A percentile compares a stretch with the other conserved stretches of the same genome.
These are phyloP conservation scores for Hylyphantes graminicola DNA, from an alignment of 1,140 invertebrate genomes.

Conservation along the genomic window DNA sequence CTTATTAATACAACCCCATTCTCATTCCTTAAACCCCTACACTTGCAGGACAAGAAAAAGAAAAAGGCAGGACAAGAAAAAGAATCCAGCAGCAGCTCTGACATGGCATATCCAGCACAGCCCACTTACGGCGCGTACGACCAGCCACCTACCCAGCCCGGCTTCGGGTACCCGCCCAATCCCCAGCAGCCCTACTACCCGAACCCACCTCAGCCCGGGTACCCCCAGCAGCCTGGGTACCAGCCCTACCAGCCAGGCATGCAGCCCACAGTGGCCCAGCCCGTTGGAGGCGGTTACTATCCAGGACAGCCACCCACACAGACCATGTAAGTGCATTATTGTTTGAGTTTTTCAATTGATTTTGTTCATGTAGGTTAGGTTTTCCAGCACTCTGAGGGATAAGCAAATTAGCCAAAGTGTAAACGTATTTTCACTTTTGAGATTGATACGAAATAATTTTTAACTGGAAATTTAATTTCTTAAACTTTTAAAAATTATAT, in stretches of 20 bases:
- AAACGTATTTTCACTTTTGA: no score
- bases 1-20: neutral
- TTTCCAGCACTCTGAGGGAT: no score
- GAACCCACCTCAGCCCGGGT: constrained; percentile 21
- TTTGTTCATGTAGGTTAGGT: neutral
- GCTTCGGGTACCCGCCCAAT: constrained; percentile 23
- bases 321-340: constrained; percentile 32
- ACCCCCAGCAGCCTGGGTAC: constrained; percentile 26
- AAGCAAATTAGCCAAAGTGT: no score
- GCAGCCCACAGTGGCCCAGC: neutral
- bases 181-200: constrained; percentile 15
- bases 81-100: neutral
- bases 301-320: constrained; percentile 33
- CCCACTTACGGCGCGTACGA: constrained; percentile 43
- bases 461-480: no score
- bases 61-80: neutral
- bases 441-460: no score
- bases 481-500: no score
- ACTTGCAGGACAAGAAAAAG: neutral
- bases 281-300: constrained; percentile 26
- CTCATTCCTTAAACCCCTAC: neutral
- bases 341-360: neutral
- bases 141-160: constrained; percentile 9
- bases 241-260: neutral
- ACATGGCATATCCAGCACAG: constrained; percentile 37